Evolutionary conservation across 2,113 vertebrate species (phyloP).

Genomic region (Lepus timidus): DNA sequence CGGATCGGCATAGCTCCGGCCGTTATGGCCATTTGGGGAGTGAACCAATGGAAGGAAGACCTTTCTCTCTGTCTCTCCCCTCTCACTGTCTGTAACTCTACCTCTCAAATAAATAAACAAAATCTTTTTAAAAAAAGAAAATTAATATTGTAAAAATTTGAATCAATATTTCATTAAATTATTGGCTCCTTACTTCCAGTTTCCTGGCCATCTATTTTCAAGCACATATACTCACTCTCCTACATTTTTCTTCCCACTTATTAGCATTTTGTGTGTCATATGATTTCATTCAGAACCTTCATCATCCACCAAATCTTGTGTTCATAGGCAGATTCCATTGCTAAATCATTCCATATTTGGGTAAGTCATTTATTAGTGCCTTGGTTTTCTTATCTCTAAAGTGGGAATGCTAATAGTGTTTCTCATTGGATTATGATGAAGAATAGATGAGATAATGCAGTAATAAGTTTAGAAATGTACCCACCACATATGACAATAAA

Average conservation of each 20-base stretch:
- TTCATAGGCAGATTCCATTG: not conserved
- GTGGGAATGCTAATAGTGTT: not conserved
- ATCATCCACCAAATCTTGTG: not conserved
- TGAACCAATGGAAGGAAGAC: too few relatives aligned
- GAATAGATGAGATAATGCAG: not conserved
- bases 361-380: not conserved
- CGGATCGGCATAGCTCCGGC: too few relatives aligned
- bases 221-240: not conserved
- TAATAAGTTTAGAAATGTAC: not conserved
- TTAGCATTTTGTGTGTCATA: not conserved
- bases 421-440: not conserved
- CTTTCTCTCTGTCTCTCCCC: too few relatives aligned
- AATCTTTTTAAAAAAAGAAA: too few relatives aligned
- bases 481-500: not conserved
- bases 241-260: not conserved
- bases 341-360: not conserved
- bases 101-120: too few relatives aligned
- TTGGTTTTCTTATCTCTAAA: not conserved
- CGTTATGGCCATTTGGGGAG: too few relatives aligned
- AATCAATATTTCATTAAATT: conserved; percentile 18
- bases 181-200: not conserved
- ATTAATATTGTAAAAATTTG: not conserved
- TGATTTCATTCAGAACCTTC: not conserved
- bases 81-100: too few relatives aligned
- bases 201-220: not conserved